phyloP scores from a whole-genome alignment of 2,113 vertebrate species.

The Larimichthys crocea region DNA sequence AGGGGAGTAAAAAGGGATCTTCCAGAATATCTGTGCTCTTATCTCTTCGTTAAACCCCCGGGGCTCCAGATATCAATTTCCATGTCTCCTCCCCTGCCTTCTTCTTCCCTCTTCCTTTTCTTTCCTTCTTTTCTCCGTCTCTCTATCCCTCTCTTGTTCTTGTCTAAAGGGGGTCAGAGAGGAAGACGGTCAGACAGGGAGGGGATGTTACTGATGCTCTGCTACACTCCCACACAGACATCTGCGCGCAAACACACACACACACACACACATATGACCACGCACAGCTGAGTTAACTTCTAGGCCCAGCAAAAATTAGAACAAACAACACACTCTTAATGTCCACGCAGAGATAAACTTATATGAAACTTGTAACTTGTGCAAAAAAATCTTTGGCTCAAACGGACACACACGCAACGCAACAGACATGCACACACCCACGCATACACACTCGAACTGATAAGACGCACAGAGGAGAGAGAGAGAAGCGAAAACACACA shows the following conservation, averaged over 20 bases:
- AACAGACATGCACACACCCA: slow-evolving; percentile 23
- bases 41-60: slow-evolving; percentile 81
- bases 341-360: neutral
- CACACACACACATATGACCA: neutral
- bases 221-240: slow-evolving; percentile 67
- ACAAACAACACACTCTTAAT: neutral
- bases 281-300: slow-evolving; percentile 21
- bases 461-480: slow-evolving; percentile 69
- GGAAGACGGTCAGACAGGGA: slow-evolving; percentile 79
- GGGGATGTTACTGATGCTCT: slow-evolving; percentile 80
- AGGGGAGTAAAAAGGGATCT: slow-evolving; percentile 61
- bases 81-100: slow-evolving; percentile 70
- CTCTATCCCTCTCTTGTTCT: slow-evolving; percentile 70
- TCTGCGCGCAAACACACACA: neutral
- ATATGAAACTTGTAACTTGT: neutral
- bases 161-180: slow-evolving; percentile 71
- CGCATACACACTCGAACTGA: slow-evolving; percentile 57
- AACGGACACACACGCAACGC: slow-evolving; percentile 28
- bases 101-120: slow-evolving; percentile 54
- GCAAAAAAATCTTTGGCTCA: slow-evolving; percentile 11
- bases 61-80: slow-evolving; percentile 74
- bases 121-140: slow-evolving; percentile 58
- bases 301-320: slow-evolving; percentile 15
- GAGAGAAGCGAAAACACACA: slow-evolving; percentile 48
- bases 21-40: slow-evolving; percentile 76